Percentiles rank a stretch among this genome's conserved stretches.
phyloP scores from a whole-genome alignment of 23 tunicate species.

The Corella eumyota region DNA sequence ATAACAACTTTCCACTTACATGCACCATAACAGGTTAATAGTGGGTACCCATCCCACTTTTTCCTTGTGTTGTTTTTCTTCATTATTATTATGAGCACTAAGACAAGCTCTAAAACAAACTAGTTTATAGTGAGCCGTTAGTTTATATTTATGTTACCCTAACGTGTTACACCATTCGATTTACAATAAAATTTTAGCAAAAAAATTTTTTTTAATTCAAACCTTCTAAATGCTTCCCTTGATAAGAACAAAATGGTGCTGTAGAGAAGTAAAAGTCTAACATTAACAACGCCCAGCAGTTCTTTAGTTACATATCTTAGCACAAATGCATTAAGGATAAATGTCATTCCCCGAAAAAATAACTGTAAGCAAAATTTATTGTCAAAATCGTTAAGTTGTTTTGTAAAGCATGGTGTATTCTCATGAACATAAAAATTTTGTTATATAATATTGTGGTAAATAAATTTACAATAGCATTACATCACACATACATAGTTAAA shows the following conservation, averaged over 20 bases:
- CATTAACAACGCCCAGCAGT: conserved; percentile 82
- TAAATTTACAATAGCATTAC: too few relatives aligned
- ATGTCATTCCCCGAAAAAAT: conserved; percentile 72
- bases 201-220: neutral
- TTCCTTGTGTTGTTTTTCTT: neutral
- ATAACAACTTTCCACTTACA: conserved; percentile 27
- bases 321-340: conserved; percentile 66
- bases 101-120: conserved; percentile 65
- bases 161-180: neutral
- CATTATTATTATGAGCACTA: conserved; percentile 30
- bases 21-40: conserved; percentile 74
- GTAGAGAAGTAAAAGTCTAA: conserved; percentile 59
- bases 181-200: neutral
- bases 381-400: too few relatives aligned
- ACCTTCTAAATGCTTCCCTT: conserved; percentile 93
- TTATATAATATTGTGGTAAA: too few relatives aligned
- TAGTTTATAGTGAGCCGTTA: too few relatives aligned
- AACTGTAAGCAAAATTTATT: conserved; percentile 27
- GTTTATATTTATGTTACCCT: too few relatives aligned
- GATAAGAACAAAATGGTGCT: conserved; percentile 74
- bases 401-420: too few relatives aligned
- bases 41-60: conserved; percentile 37
- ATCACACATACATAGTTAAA: too few relatives aligned
- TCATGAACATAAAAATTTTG: too few relatives aligned
- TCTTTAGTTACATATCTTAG: conserved; percentile 65